Evolutionary conservation across 2,888 invertebrate species (phyloP).

Genomic region (Hesperia comma): DNA sequence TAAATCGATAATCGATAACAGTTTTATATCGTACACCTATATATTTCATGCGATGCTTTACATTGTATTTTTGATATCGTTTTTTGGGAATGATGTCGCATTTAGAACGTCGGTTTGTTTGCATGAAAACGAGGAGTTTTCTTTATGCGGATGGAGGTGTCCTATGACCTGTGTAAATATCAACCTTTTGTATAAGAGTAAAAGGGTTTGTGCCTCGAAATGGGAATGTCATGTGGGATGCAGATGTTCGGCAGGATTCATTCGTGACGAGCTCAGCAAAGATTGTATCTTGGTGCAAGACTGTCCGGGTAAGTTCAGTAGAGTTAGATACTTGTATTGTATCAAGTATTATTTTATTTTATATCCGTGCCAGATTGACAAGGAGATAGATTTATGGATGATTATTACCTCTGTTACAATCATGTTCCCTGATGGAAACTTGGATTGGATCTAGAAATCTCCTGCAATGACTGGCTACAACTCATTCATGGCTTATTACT

Average conservation of each 20-base stretch:
- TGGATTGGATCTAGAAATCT: too few species aligned
- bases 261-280: slow-evolving; percentile 69
- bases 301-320: slow-evolving; percentile 66
- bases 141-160: slow-evolving; percentile 71
- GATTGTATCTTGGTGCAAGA: slow-evolving; percentile 62
- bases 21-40: background rate
- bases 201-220: slow-evolving; percentile 54
- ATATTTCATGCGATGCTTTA: background rate
- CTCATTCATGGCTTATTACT: too few species aligned
- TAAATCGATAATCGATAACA: slow-evolving; percentile 4
- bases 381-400: too few species aligned
- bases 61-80: slow-evolving; percentile 19
- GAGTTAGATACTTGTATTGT: too few species aligned
- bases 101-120: slow-evolving; percentile 66
- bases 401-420: too few species aligned
- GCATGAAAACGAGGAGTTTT: slow-evolving; percentile 63
- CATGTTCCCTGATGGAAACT: too few species aligned
- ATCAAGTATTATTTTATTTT: too few species aligned
- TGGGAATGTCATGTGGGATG: slow-evolving; percentile 75
- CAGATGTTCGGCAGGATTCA: slow-evolving; percentile 65
- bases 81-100: slow-evolving; percentile 23
- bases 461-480: too few species aligned
- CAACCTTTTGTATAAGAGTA: slow-evolving; percentile 48
- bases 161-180: slow-evolving; percentile 74
- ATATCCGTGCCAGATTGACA: too few species aligned